phyloP scores from a whole-genome alignment of 2,797 vertebrate genomes.

The Melanotaenia trifasciata region DNA sequence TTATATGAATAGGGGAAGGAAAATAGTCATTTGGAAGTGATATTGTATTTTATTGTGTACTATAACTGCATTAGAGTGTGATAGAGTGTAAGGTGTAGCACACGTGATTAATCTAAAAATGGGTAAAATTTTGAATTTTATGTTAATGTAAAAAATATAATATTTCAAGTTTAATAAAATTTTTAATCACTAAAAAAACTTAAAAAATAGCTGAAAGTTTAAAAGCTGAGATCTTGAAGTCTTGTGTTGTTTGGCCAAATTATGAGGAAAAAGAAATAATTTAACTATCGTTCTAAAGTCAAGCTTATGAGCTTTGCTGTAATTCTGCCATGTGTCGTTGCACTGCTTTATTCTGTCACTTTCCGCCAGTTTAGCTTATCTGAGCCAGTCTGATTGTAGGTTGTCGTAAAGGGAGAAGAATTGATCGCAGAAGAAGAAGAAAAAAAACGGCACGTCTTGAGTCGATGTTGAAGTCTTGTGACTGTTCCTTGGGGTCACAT shows the following conservation, averaged over 20 bases:
- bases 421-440: slow-evolving; percentile 33
- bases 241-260: slow-evolving; percentile 10
- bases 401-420: slow-evolving; percentile 22
- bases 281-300: neutral
- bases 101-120: too few relatives aligned
- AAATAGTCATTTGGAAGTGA: neutral
- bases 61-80: neutral
- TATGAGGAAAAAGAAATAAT: neutral
- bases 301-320: slow-evolving; percentile 14
- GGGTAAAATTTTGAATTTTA: neutral
- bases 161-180: too few relatives aligned
- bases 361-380: slow-evolving; percentile 79
- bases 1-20: neutral
- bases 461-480: slow-evolving; percentile 61
- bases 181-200: too few relatives aligned
- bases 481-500: slow-evolving; percentile 68
- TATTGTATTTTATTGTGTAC: neutral
- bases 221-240: neutral
- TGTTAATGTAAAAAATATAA: neutral
- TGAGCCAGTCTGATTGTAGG: slow-evolving; percentile 65
- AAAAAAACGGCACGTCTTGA: slow-evolving; percentile 13
- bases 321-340: slow-evolving; percentile 21
- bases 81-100: too few relatives aligned
- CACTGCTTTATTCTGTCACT: slow-evolving; percentile 71
- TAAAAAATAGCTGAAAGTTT: neutral